Percentiles rank a stretch among this genome's conserved stretches.
Evolutionary conservation across 2,888 invertebrate genomes (phyloP).

Genomic region (Dexiosoma caninum): DNA sequence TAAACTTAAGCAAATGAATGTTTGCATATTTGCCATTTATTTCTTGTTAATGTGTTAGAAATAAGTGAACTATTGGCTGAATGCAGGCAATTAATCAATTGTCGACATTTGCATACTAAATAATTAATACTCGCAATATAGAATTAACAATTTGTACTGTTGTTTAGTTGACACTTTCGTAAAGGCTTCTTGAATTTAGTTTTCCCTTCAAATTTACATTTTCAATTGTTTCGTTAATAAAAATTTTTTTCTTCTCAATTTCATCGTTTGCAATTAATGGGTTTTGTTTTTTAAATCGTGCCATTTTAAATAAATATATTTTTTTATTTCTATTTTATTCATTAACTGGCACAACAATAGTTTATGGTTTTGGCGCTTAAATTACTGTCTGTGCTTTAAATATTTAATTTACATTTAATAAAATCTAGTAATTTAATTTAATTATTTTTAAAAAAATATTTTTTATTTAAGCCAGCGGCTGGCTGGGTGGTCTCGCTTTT

Average conservation of each 20-base stretch:
- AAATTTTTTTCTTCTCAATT: not conserved
- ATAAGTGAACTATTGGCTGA: conserved; percentile 46
- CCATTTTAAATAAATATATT: not conserved
- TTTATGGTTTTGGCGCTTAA: conserved; percentile 63
- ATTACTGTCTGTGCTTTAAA: conserved; percentile 58
- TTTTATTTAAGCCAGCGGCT: conserved; percentile 41
- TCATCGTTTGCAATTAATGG: conserved; percentile 2
- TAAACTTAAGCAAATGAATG: conserved; percentile 15
- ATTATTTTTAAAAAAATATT: not conserved
- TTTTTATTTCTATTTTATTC: conserved; percentile 20
- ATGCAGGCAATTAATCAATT: conserved; percentile 58
- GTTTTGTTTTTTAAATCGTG: conserved; percentile 1
- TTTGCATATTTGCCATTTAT: conserved; percentile 3
- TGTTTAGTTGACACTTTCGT: conserved; percentile 49
- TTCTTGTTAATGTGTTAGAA: not conserved
- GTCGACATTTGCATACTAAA: conserved; percentile 60
- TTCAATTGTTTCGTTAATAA: no score
- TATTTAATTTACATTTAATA: conserved; percentile 49
- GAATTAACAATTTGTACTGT: conserved; percentile 41
- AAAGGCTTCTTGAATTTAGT: conserved; percentile 54
- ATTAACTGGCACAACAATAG: conserved; percentile 56
- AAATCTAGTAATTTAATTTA: not conserved
- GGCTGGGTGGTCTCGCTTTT: conserved; percentile 55
- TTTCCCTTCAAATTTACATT: not conserved
- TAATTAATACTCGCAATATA: conserved; percentile 41